phyloP scores from a whole-genome alignment of 1,140 invertebrate genomes.

The Caenorhabditis tropicalis region DNA sequence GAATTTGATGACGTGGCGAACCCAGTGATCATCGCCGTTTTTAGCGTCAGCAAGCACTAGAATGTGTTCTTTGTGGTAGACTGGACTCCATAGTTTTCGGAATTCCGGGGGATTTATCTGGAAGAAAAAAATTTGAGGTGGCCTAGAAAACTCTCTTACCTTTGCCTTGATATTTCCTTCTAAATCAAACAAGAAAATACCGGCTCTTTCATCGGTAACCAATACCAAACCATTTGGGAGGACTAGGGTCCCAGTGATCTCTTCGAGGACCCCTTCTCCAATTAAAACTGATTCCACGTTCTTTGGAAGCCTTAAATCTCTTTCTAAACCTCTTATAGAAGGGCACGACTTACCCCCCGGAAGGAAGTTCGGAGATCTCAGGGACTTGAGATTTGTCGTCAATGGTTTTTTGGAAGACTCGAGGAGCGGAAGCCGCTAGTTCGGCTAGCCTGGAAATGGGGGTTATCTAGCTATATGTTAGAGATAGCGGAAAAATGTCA shows the following conservation, averaged over 20 bases:
- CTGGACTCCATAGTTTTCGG: slow-evolving; percentile 37
- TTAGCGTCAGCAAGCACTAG: slow-evolving; percentile 35
- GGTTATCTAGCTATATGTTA: too few relatives aligned
- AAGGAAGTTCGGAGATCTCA: slow-evolving; percentile 33
- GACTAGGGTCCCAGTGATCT: slow-evolving; percentile 46
- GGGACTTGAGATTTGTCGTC: slow-evolving; percentile 42
- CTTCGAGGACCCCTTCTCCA: slow-evolving; percentile 44
- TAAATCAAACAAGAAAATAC: slow-evolving; percentile 22
- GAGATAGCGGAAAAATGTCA: too few relatives aligned
- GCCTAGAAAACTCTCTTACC: background rate
- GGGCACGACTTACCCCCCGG: background rate
- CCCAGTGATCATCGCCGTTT: slow-evolving; percentile 15
- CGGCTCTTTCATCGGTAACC: slow-evolving; percentile 15
- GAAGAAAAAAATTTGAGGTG: background rate
- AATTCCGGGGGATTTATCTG: slow-evolving; percentile 7
- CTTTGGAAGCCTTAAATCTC: slow-evolving; percentile 23
- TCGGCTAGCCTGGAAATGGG: background rate
- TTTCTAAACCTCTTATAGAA: background rate
- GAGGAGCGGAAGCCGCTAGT: background rate
- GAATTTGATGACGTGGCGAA: slow-evolving; percentile 48
- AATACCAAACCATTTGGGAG: slow-evolving; percentile 46
- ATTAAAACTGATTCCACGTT: slow-evolving; percentile 50
- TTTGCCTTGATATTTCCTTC: slow-evolving; percentile 3
- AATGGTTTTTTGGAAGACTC: slow-evolving; percentile 19
- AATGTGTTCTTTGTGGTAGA: slow-evolving; percentile 55